These are phyloP conservation scores for Chionoecetes opilio DNA, from an alignment of 1,140 invertebrate species.

Conservation along the genomic window DNA sequence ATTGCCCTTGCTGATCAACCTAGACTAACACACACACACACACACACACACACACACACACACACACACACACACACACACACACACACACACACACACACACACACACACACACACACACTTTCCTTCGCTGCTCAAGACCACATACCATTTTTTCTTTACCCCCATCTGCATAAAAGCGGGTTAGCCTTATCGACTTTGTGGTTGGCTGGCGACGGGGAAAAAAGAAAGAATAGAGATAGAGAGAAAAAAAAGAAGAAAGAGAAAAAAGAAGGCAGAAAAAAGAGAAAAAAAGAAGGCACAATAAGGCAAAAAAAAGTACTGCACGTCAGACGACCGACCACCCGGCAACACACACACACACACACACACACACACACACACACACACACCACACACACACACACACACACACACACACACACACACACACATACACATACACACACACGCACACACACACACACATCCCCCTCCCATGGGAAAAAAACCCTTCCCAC, in stretches of 20 bases:
- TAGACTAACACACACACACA: constrained; percentile 17
- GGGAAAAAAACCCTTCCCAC: too few species aligned
- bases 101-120: neutral
- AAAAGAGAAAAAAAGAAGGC: neutral
- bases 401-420: too few species aligned
- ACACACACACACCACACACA: constrained; percentile 11
- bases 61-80: constrained; percentile 28
- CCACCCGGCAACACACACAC: neutral
- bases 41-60: constrained; percentile 50
- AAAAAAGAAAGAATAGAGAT: neutral
- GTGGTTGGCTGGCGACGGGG: neutral
- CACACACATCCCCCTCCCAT: too few species aligned
- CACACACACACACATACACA: too few species aligned
- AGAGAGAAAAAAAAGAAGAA: neutral
- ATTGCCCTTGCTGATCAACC: neutral
- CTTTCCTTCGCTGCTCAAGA: neutral
- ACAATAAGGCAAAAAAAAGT: neutral
- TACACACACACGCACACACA: too few species aligned
- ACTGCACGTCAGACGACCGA: neutral
- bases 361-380: constrained; percentile 27
- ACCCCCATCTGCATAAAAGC: neutral
- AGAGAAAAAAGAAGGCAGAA: neutral
- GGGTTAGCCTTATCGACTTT: neutral
- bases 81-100: neutral
- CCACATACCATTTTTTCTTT: neutral